Evolutionary conservation across 2,113 vertebrate species (phyloP).

Genomic region (Gymnarchus niloticus): DNA sequence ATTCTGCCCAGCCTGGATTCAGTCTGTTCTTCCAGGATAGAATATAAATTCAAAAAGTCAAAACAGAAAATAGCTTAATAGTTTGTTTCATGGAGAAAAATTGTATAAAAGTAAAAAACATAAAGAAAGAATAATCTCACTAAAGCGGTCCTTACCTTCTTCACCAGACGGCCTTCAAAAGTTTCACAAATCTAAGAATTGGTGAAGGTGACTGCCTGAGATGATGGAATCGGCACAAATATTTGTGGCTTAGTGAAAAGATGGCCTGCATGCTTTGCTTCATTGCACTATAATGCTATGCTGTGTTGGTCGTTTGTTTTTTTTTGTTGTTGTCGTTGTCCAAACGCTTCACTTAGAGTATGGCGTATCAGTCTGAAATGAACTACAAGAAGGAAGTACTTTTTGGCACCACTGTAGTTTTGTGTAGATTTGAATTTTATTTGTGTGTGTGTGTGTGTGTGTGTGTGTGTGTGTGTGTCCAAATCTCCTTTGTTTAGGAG

Average conservation of each 20-base stretch:
- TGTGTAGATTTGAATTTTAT: not conserved
- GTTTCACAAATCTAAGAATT: too few relatives aligned
- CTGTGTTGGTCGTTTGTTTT: conserved; percentile 65
- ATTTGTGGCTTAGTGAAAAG: conserved; percentile 61
- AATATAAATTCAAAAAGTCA: not conserved
- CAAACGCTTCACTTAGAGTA: too few relatives aligned
- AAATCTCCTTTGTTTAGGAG: not conserved
- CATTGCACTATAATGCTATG: conserved; percentile 65
- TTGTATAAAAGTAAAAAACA: not conserved
- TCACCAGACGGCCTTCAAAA: too few relatives aligned
- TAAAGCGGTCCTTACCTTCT: not conserved
- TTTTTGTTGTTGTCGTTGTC: too few relatives aligned
- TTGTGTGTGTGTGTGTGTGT: not conserved
- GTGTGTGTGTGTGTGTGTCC: not conserved
- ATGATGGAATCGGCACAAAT: conserved; percentile 72
- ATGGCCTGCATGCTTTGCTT: conserved; percentile 60
- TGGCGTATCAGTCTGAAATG: conserved; percentile 43
- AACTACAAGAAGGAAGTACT: conserved; percentile 49
- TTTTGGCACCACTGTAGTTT: not conserved
- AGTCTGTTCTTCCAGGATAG: too few relatives aligned
- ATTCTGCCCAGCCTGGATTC: not conserved
- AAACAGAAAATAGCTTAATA: not conserved
- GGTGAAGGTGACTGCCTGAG: conserved; percentile 65
- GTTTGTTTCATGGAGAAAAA: not conserved
- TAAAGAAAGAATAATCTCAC: not conserved